Evolutionary conservation across 2,113 vertebrate genomes (phyloP), one percentile per base, ranked within the genome.

Genomic region (Aramus guarauna): DNA sequence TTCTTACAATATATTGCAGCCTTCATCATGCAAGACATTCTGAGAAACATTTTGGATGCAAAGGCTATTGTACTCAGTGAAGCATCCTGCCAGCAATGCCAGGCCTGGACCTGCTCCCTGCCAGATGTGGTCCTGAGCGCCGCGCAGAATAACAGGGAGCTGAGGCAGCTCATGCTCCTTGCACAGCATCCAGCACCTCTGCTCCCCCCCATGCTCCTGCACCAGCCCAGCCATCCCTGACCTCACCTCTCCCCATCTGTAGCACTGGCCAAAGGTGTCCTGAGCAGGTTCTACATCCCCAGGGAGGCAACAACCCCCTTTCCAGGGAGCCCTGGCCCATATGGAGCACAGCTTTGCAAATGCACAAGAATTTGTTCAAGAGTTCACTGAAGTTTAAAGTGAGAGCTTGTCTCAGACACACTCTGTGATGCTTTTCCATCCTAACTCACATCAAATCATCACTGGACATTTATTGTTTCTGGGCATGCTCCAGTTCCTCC

Each of bases 401-500:
- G 58, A 92, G 68, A 91, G 72, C 91, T 95, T 52, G 45, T 93
- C 95, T 96, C 88, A 94, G 95, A 85, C 2, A 4, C 86, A 83
- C 85, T 91, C 59, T 85, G 76, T 91, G 97, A 95, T 95, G 89
- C 95, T 96, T 92, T 95, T 97, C 90, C 94, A 95, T 92, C 94
- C 59, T 83, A 94, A 76, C 93, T 93, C 67, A 3, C 91, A 95
- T 97, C 94, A 96, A 95, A 95, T 93, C 67, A 91, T 96, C 2
- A 0, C 87, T 58, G 92, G 92, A 97, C 90, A 95, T 97, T 97
- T 97, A 97, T 97, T 96, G 91, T 95, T 97, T 96, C 97, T 97
- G 96, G 96, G 94, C 67, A 73, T 60, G 64, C 85, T 97, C 97
- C 97, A 97, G 88, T 63, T 94, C 48, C 85, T 92, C 94, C 76